Percentiles rank a stretch among this genome's conserved stretches.
Conservation (phyloP, 1,140 invertebrate genomes). For the Laupala kohalensis region DNA sequence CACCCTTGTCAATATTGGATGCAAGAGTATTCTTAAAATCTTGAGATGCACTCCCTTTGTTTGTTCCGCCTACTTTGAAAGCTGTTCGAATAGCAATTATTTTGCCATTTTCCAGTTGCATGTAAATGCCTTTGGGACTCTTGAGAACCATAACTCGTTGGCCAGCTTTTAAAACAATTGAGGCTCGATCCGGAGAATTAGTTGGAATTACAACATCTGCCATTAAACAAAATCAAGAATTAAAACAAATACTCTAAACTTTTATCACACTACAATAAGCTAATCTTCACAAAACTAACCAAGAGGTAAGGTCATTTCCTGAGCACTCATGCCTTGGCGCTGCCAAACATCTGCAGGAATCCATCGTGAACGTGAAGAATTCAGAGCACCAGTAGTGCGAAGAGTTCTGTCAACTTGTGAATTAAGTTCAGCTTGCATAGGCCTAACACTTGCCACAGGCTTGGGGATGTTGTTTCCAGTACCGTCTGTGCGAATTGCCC, state of each 20-base stretch:
- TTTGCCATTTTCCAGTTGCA: slow-evolving; percentile 88
- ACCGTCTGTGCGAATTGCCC: slow-evolving; percentile 15
- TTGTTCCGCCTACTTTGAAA: slow-evolving; percentile 42
- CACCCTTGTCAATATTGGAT: neutral
- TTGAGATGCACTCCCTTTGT: slow-evolving; percentile 18
- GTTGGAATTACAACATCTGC: slow-evolving; percentile 86
- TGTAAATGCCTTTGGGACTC: slow-evolving; percentile 89
- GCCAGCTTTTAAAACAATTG: slow-evolving; percentile 75
- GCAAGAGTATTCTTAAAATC: neutral
- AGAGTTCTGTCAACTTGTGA: slow-evolving; percentile 20
- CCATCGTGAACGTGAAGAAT: slow-evolving; percentile 40
- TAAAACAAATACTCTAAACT: neutral
- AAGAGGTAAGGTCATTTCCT: slow-evolving; percentile 81
- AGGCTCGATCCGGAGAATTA: slow-evolving; percentile 70
- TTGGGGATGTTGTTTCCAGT: slow-evolving; percentile 18
- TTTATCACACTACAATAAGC: neutral
- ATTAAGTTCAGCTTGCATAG: slow-evolving; percentile 35
- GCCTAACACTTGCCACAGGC: slow-evolving; percentile 38
- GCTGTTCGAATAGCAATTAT: slow-evolving; percentile 85
- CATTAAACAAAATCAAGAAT: slow-evolving; percentile 13
- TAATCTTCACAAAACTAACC: slow-evolving; percentile 34
- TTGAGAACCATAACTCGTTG: slow-evolving; percentile 88
- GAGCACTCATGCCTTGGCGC: slow-evolving; percentile 82
- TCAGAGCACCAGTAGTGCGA: slow-evolving; percentile 16
- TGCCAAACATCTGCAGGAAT: slow-evolving; percentile 80